Evolutionary conservation across 2,888 invertebrate genomes (phyloP).

Genomic region (Teleogryllus oceanicus): DNA sequence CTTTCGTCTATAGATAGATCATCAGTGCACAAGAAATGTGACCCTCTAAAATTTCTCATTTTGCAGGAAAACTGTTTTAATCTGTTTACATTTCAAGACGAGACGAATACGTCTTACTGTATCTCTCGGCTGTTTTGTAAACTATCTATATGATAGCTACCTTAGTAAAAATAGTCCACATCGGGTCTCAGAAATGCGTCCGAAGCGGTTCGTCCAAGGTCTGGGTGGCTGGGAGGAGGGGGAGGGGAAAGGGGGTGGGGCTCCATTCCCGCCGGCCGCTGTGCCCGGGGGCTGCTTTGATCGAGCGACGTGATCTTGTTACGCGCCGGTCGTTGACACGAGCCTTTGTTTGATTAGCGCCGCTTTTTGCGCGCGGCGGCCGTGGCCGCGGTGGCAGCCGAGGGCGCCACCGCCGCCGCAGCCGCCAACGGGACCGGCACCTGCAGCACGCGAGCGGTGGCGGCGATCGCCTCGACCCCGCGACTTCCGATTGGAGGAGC

Average conservation of each 20-base stretch:
- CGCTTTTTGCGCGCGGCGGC: constrained; percentile 3
- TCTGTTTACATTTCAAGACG: too few species aligned
- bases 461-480: too few species aligned
- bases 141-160: background rate
- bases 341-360: constrained; percentile 8
- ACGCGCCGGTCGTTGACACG: constrained; percentile 8
- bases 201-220: background rate
- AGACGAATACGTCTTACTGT: too few species aligned
- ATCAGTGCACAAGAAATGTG: too few species aligned
- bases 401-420: background rate
- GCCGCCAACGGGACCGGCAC: too few species aligned
- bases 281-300: background rate
- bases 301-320: background rate
- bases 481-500: too few species aligned
- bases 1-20: too few species aligned
- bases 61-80: too few species aligned
- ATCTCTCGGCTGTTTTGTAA: too few species aligned
- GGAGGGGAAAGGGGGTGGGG: background rate
- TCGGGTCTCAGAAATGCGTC: background rate
- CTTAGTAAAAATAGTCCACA: background rate
- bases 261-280: background rate
- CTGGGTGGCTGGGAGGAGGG: background rate
- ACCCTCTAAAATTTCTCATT: too few species aligned
- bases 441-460: too few species aligned
- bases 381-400: background rate